A percentile compares a stretch with the other conserved stretches of the same genome.
These are phyloP conservation scores for Thalpophila matura DNA, from an alignment of 2,888 invertebrate genomes.

Conservation along the genomic window DNA sequence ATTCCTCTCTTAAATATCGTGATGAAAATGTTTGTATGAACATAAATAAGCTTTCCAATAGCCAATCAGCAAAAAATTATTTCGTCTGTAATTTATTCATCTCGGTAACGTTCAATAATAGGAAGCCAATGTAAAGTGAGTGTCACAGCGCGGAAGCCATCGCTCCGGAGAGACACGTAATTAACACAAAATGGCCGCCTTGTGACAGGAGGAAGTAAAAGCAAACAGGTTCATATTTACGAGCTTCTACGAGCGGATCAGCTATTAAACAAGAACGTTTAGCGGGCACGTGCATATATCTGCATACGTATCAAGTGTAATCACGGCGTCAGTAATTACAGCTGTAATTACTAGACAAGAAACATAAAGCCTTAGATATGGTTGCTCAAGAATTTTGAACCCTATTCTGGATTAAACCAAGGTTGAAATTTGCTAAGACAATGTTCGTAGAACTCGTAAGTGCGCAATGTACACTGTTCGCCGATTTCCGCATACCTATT, in stretches of 20 bases:
- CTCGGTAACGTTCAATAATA: conserved; percentile 15
- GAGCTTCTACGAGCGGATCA: conserved; percentile 5
- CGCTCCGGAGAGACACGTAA: conserved; percentile 27
- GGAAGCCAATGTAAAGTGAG: conserved; percentile 9
- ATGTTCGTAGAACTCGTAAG: neutral
- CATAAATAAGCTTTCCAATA: neutral
- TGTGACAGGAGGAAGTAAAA: conserved; percentile 33
- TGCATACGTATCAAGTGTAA: conserved; percentile 11
- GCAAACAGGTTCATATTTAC: conserved; percentile 39
- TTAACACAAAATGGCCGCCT: conserved; percentile 29
- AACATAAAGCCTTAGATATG: neutral
- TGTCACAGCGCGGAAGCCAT: conserved; percentile 31
- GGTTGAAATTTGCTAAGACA: neutral
- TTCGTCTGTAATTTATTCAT: conserved; percentile 7
- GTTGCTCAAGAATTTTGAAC: neutral
- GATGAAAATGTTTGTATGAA: too few relatives aligned
- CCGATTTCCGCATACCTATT: conserved; percentile 4
- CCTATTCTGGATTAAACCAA: neutral
- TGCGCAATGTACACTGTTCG: conserved; percentile 18
- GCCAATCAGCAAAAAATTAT: neutral
- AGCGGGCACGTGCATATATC: conserved; percentile 2
- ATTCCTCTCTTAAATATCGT: too few relatives aligned
- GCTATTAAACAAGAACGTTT: conserved; percentile 18
- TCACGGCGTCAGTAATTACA: conserved; percentile 10
- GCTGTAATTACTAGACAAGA: conserved; percentile 10